Percentiles rank a stretch among this genome's conserved stretches.
Evolutionary conservation across 1,140 invertebrate species (phyloP).

Genomic region (Drosophila takahashii): DNA sequence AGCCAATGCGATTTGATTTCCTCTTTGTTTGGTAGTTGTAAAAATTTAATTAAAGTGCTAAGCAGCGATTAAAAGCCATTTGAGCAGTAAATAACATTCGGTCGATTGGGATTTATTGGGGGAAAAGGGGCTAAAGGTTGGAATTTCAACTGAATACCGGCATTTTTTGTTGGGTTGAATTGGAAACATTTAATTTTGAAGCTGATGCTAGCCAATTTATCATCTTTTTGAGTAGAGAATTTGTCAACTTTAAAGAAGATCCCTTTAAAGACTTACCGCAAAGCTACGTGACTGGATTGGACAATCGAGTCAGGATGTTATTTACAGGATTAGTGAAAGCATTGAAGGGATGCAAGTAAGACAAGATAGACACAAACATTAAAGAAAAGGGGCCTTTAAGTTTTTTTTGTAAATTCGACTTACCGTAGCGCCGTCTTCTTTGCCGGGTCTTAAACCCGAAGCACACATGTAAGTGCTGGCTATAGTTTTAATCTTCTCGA

Average conservation of each 20-base stretch:
- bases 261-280: constrained; percentile 69
- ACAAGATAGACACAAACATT: constrained; percentile 19
- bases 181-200: constrained; percentile 15
- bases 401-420: constrained; percentile 50
- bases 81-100: constrained; percentile 64
- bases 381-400: neutral
- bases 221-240: neutral
- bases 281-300: constrained; percentile 76
- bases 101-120: constrained; percentile 37
- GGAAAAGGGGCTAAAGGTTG: neutral
- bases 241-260: constrained; percentile 1
- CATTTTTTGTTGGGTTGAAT: constrained; percentile 18
- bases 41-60: constrained; percentile 76
- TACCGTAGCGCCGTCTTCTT: constrained; percentile 90
- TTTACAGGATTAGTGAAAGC: constrained; percentile 72
- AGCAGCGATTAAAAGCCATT: constrained; percentile 68
- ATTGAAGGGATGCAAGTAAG: constrained; percentile 60
- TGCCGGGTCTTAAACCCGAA: constrained; percentile 95
- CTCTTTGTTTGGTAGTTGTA: constrained; percentile 45
- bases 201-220: constrained; percentile 13
- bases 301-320: constrained; percentile 43
- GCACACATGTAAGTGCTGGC: constrained; percentile 99
- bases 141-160: constrained; percentile 17
- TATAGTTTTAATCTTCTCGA: constrained; percentile 99
- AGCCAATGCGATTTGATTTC: constrained; percentile 62